Conservation (phyloP, 2,888 invertebrate genomes). For the Andrena trimmerana region DNA sequence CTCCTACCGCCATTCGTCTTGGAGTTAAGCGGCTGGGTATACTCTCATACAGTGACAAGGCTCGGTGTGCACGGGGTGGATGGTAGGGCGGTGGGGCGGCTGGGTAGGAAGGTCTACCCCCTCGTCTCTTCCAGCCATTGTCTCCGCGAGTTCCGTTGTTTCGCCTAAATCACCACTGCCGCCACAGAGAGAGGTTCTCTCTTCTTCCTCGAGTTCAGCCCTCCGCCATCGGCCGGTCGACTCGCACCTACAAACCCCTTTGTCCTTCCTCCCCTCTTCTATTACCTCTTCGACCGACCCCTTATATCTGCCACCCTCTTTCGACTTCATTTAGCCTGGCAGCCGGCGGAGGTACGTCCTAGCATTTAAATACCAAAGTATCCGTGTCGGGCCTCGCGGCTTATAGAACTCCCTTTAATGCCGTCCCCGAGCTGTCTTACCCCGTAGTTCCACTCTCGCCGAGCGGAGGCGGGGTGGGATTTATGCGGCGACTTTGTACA, state of each 20-base stretch:
- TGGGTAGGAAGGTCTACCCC: slow-evolving; percentile 44
- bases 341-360: slow-evolving; percentile 64
- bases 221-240: slow-evolving; percentile 57
- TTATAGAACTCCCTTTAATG: slow-evolving; percentile 75
- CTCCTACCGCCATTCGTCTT: slow-evolving; percentile 69
- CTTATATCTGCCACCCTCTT: slow-evolving; percentile 48
- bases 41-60: slow-evolving; percentile 57
- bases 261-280: slow-evolving; percentile 37
- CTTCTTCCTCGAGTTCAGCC: slow-evolving; percentile 65
- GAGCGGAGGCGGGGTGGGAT: slow-evolving; percentile 66
- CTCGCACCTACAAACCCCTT: slow-evolving; percentile 41
- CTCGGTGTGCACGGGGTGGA: slow-evolving; percentile 13
- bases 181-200: slow-evolving; percentile 62
- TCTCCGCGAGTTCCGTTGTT: slow-evolving; percentile 73
- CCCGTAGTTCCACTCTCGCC: slow-evolving; percentile 66
- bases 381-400: slow-evolving; percentile 69
- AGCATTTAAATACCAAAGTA: slow-evolving; percentile 83
- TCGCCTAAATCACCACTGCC: slow-evolving; percentile 73
- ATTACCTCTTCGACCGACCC: slow-evolving; percentile 9
- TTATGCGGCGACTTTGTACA: slow-evolving; percentile 75
- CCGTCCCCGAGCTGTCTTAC: slow-evolving; percentile 68
- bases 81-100: not conserved
- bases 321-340: slow-evolving; percentile 75
- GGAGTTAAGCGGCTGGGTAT: slow-evolving; percentile 68
- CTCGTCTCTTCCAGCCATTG: slow-evolving; percentile 68